Evolutionary conservation across 2,888 invertebrate species (phyloP).

Genomic region (Lottia gigantea): DNA sequence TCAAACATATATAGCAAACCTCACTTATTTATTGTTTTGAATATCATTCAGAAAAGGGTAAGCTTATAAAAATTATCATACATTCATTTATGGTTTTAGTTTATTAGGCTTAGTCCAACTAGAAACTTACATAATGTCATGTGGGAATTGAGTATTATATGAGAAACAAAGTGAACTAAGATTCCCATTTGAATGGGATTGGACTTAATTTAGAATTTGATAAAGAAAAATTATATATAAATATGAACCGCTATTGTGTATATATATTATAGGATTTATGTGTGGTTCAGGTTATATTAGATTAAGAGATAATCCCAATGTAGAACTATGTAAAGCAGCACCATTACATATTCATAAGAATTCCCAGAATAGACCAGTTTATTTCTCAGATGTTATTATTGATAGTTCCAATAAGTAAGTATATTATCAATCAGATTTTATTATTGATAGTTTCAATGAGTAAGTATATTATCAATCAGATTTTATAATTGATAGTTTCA

Average conservation of each 20-base stretch:
- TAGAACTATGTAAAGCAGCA: conserved; percentile 74
- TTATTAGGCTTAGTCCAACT: too few relatives aligned
- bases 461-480: conserved; percentile 17
- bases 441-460: conserved; percentile 68
- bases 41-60: too few relatives aligned
- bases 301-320: conserved; percentile 69
- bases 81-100: too few relatives aligned
- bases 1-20: too few relatives aligned
- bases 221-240: too few relatives aligned
- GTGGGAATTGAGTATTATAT: too few relatives aligned
- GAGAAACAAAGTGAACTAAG: too few relatives aligned
- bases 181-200: too few relatives aligned
- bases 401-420: conserved; percentile 50
- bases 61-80: too few relatives aligned
- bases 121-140: too few relatives aligned
- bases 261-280: conserved; percentile 73
- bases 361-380: conserved; percentile 71
- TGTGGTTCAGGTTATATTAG: conserved; percentile 73
- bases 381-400: conserved; percentile 75
- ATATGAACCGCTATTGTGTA: not conserved
- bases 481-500: conserved; percentile 69
- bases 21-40: too few relatives aligned
- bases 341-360: conserved; percentile 73
- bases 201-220: too few relatives aligned
- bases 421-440: conserved; percentile 38